These are phyloP conservation scores for Amitus sp. DNA, from an alignment of 2,888 invertebrate species.

Conservation along the genomic window DNA sequence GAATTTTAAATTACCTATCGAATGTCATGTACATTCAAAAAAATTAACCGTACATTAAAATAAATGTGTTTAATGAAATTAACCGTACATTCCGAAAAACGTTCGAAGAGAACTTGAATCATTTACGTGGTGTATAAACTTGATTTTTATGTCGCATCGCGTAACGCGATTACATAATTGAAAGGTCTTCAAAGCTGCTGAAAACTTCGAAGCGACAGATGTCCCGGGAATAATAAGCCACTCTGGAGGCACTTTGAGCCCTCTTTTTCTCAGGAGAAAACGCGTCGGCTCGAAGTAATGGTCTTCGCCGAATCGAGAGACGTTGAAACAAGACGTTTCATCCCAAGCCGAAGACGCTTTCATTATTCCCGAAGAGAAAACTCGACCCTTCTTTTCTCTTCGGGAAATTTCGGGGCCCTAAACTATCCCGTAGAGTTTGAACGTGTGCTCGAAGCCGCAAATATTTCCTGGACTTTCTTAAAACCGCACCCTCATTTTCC, in stretches of 20 bases:
- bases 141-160: no score
- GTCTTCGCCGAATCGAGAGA: neutral
- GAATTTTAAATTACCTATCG: no score
- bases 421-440: conserved; percentile 13
- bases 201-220: conserved; percentile 40
- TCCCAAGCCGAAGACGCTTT: no score
- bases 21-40: no score
- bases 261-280: conserved; percentile 37
- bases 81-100: no score
- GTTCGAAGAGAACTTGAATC: no score
- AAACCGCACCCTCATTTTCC: conserved; percentile 8
- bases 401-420: neutral
- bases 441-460: conserved; percentile 10
- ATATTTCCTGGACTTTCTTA: conserved; percentile 17
- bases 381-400: no score
- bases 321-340: conserved; percentile 2
- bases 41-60: no score
- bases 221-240: conserved; percentile 59
- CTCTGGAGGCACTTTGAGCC: conserved; percentile 43
- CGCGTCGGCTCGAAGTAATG: conserved; percentile 37
- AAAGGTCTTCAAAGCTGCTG: neutral
- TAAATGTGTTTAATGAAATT: no score
- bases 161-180: neutral
- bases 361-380: no score
- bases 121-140: no score